Percentiles rank a stretch among this genome's conserved stretches.
Evolutionary conservation across 1,140 invertebrate species (phyloP).

Genomic region (Heliconius hermathena): DNA sequence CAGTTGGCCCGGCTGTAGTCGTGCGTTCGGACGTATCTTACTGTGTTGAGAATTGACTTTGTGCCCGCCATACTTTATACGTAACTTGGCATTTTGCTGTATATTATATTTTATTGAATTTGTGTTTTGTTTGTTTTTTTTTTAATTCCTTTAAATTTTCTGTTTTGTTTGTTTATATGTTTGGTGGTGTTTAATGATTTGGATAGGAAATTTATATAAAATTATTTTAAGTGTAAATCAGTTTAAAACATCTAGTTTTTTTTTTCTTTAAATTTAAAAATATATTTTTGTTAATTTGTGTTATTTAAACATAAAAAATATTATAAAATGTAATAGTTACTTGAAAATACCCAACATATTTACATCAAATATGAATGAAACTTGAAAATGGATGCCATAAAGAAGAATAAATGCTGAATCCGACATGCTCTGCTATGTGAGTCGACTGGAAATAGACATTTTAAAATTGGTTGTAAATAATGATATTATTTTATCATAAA

Average conservation of each 20-base stretch:
- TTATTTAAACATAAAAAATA: not conserved
- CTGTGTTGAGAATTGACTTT: not conserved
- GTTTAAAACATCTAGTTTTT: not conserved
- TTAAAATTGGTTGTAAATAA: not conserved
- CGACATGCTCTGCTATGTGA: constrained; percentile 74
- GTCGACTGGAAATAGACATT: constrained; percentile 33
- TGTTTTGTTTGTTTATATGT: not conserved
- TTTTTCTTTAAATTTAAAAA: not conserved
- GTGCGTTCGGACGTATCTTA: constrained; percentile 10
- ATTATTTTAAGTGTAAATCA: not conserved
- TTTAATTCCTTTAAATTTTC: not conserved
- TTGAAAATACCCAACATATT: not conserved
- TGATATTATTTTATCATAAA: not conserved
- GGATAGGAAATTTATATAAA: no score
- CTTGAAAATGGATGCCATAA: constrained; percentile 47
- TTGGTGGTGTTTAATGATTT: no score
- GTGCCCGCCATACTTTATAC: constrained; percentile 30
- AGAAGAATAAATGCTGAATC: constrained; percentile 49
- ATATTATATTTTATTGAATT: not conserved
- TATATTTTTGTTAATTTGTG: not conserved
- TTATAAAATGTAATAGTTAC: not conserved
- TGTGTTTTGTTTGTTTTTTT: constrained; percentile 2
- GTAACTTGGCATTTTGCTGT: not conserved
- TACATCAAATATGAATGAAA: constrained; percentile 7
- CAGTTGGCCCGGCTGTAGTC: constrained; percentile 19